Percentiles rank a stretch among this genome's conserved stretches.
Conservation (phyloP, 2,888 invertebrate species). For the Hypselothyrea guttata region DNA sequence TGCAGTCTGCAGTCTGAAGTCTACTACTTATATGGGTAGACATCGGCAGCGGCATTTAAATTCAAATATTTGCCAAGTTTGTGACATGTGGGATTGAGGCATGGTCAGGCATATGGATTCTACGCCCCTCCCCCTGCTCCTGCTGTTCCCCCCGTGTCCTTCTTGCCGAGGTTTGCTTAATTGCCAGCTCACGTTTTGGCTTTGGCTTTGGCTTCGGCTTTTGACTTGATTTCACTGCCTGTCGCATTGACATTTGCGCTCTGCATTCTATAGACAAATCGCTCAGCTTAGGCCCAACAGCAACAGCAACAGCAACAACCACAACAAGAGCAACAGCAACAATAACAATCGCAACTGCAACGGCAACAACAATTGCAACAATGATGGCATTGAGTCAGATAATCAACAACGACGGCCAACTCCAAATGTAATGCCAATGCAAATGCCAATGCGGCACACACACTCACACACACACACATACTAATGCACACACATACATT, state of each 20-base stretch:
- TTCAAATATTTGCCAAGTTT: slow-evolving; percentile 48
- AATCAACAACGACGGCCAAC: slow-evolving; percentile 58
- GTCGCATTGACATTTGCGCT: slow-evolving; percentile 71
- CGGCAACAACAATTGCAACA: slow-evolving; percentile 32
- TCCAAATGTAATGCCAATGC: slow-evolving; percentile 70
- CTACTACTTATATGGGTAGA: slow-evolving; percentile 5
- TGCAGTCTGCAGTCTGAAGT: background rate
- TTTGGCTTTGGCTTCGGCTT: slow-evolving; percentile 62
- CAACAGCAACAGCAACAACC: slow-evolving; percentile 28
- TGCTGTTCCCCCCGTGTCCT: slow-evolving; percentile 15
- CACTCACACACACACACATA: slow-evolving; percentile 17
- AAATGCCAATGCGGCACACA: slow-evolving; percentile 49
- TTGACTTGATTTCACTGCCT: slow-evolving; percentile 61
- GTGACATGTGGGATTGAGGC: slow-evolving; percentile 35
- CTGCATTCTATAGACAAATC: slow-evolving; percentile 68
- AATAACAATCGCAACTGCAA: slow-evolving; percentile 26
- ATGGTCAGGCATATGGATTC: slow-evolving; percentile 4
- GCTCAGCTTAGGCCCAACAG: slow-evolving; percentile 38
- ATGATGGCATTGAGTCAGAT: slow-evolving; percentile 68
- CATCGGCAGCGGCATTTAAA: slow-evolving; percentile 27
- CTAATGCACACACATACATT: slow-evolving; percentile 5
- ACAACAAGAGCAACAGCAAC: slow-evolving; percentile 31
- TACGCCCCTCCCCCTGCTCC: background rate
- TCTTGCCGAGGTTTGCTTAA: slow-evolving; percentile 52
- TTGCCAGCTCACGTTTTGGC: slow-evolving; percentile 74